phyloP scores from a whole-genome alignment of 2,888 invertebrate genomes.

The Brachyopa scutellaris region DNA sequence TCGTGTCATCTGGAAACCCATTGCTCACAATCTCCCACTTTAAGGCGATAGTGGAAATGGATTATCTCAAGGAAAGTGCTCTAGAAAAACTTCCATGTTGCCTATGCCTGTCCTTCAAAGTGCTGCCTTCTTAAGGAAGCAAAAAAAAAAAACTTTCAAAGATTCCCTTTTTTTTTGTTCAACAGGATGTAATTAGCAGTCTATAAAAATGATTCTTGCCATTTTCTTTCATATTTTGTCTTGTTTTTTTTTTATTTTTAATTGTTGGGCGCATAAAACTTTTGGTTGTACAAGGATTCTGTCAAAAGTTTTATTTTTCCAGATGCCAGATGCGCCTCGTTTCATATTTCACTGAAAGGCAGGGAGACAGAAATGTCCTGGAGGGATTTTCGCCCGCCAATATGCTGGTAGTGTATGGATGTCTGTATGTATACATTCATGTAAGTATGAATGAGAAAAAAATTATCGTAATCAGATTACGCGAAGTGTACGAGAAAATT shows the following conservation, averaged over 20 bases:
- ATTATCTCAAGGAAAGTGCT: constrained; percentile 53
- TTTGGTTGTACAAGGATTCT: constrained; percentile 71
- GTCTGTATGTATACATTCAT: too few species aligned
- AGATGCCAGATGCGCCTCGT: constrained; percentile 69
- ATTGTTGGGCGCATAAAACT: constrained; percentile 61
- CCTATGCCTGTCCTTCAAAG: constrained; percentile 42
- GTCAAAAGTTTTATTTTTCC: constrained; percentile 71
- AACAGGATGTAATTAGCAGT: constrained; percentile 73
- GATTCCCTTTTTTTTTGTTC: constrained; percentile 48
- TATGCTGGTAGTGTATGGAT: too few species aligned
- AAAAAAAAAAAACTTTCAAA: constrained; percentile 38
- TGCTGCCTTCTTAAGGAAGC: neutral
- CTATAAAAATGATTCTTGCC: constrained; percentile 68
- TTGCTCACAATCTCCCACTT: constrained; percentile 20
- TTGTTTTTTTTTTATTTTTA: constrained; percentile 20
- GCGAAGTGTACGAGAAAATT: constrained; percentile 59
- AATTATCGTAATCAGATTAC: constrained; percentile 67
- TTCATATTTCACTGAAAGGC: constrained; percentile 68
- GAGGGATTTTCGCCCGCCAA: constrained; percentile 56
- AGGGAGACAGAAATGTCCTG: constrained; percentile 60
- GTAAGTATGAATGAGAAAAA: neutral
- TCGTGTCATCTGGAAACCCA: constrained; percentile 42
- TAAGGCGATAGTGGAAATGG: constrained; percentile 43
- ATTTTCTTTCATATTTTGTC: constrained; percentile 35
- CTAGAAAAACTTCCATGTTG: constrained; percentile 15